Base-by-base conservation (phyloP, 2,797 vertebrate genomes). In the Poeciliopsis turneri region DNA sequence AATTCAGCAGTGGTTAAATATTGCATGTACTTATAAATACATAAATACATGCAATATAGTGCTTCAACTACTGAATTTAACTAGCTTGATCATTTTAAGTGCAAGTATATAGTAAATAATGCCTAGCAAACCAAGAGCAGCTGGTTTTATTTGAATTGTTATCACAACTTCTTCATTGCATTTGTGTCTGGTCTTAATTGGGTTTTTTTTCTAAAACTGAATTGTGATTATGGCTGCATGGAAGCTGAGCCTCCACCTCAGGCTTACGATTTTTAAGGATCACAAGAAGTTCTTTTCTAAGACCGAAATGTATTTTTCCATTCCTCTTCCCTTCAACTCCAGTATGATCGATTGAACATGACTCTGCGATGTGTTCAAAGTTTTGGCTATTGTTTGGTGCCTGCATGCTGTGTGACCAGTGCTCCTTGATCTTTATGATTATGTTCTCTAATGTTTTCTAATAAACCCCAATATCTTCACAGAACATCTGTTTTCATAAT, bases 1-100 rank as follows among this genome's bases (percentile, higher is more conserved):
- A 28, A 55, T n/a, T 69, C 47, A 77, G 47, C 47, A 43, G 5
- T n/a, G 49, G 36, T 39, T 36, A 77, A 76, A 69, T 39, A 76
- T n/a, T 51, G 33, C 15, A 69, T 68, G 46, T 28, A 51, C 46
- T 51, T 46, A 72, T 72, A 46, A 41, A 45, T 15, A 64, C 8
- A 53, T 25, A 23, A 51, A 8, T 23, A 75, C 55, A 75, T n/a
- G 25, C 20, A 51, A 25, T 23, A 8, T 1, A 8, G 39, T 41
- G 45, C 25, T 46, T 70, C 6, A 15, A 33, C 68, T n/a, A 7
- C 41, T 28, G 3, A 70, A 45, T 7, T 39, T 4, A 64, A 76
- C 45, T 15, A 18, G 12, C 47, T 10, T 16, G 8, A 39, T 18
- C 76, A 69, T 18, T 73, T 33, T 53, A 25, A 53, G 25, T 55